Evolutionary conservation across 2,797 vertebrate species (phyloP).

Genomic region (Pseudocheirus occidentalis): DNA sequence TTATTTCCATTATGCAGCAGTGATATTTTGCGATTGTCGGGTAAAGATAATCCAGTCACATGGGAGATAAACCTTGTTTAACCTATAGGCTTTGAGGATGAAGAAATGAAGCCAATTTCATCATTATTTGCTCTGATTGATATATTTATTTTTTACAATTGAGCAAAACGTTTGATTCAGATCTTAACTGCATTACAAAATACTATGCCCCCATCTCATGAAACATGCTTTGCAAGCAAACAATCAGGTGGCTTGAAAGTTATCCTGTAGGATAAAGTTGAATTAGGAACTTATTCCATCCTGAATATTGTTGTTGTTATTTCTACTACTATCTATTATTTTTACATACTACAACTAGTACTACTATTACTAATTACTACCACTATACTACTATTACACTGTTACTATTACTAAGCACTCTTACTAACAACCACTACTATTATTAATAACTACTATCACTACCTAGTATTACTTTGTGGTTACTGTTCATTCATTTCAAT

Average conservation of each 20-base stretch:
- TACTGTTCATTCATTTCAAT: not conserved
- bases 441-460: not conserved
- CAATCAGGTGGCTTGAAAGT: not conserved
- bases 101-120: not conserved
- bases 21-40: not conserved
- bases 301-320: not conserved
- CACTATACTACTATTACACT: not conserved
- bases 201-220: not conserved
- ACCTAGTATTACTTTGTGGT: not conserved
- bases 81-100: not conserved
- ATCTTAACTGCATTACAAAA: not conserved
- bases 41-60: not conserved
- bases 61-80: not conserved
- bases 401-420: not conserved
- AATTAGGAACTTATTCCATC: not conserved
- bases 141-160: not conserved
- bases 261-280: not conserved
- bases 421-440: not conserved
- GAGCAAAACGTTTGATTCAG: not conserved
- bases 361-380: not conserved
- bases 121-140: not conserved
- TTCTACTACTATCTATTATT: not conserved
- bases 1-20: not conserved
- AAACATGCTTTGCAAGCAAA: not conserved
- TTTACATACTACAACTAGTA: not conserved